Base-by-base conservation (phyloP, 2,888 invertebrate species). In the Drosophila barbarae region DNA sequence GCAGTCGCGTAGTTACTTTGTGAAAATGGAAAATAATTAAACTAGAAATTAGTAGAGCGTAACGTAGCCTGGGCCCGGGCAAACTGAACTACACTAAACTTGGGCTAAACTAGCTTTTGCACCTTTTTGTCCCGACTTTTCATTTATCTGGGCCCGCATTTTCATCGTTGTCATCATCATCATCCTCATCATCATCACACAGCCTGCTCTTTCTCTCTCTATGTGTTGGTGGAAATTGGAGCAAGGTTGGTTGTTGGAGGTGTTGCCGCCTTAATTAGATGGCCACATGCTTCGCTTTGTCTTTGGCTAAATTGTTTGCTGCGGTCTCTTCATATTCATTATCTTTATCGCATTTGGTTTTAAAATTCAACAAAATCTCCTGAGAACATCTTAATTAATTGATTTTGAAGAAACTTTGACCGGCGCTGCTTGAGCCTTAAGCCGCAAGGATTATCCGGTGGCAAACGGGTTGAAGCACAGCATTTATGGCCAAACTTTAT, bases 41-140 rank as follows among this genome's bases (percentile, higher is more conserved):
- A 80, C 81, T 71, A 71, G 69, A 74, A 81, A 84, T 81, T 82
- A 81, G 72, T 84, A 81, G 81, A 81, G 81, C 81, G 81, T 84
- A 79, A 77, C 84, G 56, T 52, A 46, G 64, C 66, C 50, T 39
- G 68, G 52, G 60, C 66, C 60, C 35, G 54, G 21, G 23, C 9
- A 54, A 54, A 46, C 32, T 32, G 38, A 47, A 47, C 30, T 46
- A 13, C 46, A 30, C 46, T 46, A 58, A 49, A 26, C 61, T 44
- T 23, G 35, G 35, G 32, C 63, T 63, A 38, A 64, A 63, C 63
- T 64, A 52, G 63, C 64, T 46, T 64, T 52, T 64, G 64, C 64
- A 49, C 59, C 60, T 46, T 64, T 64, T 64, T 53, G 63, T 64
- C 46, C 64, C 63, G 21, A 39, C 52, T 63, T 63, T 63, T 51